Conservation (phyloP, 1,140 invertebrate species). For the Bombyx mandarina region DNA sequence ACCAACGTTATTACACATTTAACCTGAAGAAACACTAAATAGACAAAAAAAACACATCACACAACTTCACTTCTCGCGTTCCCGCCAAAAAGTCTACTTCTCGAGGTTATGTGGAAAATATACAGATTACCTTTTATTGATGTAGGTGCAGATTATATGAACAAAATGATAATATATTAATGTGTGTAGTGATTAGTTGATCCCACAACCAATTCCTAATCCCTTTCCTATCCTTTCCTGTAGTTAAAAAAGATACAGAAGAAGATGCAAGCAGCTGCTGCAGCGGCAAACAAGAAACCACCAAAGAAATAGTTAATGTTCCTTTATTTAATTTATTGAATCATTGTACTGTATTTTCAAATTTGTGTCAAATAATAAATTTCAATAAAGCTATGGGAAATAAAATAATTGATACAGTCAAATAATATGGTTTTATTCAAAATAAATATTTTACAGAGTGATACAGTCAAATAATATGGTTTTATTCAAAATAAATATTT, state of each 20-base stretch:
- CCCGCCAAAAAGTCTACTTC: too few species aligned
- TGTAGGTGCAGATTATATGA: too few species aligned
- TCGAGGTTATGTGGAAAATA: too few species aligned
- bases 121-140: too few species aligned
- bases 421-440: neutral
- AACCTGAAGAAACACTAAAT: too few species aligned
- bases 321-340: neutral
- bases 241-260: conserved; percentile 46
- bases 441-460: too few species aligned
- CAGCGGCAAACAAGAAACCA: conserved; percentile 25
- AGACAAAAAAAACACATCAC: too few species aligned
- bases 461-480: neutral
- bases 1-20: too few species aligned
- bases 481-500: too few species aligned
- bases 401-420: neutral
- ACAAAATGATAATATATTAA: neutral
- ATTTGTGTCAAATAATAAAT: neutral
- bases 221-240: neutral
- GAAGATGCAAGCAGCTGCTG: conserved; percentile 38
- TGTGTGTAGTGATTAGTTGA: neutral
- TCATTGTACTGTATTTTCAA: neutral
- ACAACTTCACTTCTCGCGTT: too few species aligned
- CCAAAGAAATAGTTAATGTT: conserved; percentile 20
- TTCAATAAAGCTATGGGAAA: neutral
- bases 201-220: neutral